Conservation (phyloP, 64 coral and sea anemone species). For the Actinia equina region DNA sequence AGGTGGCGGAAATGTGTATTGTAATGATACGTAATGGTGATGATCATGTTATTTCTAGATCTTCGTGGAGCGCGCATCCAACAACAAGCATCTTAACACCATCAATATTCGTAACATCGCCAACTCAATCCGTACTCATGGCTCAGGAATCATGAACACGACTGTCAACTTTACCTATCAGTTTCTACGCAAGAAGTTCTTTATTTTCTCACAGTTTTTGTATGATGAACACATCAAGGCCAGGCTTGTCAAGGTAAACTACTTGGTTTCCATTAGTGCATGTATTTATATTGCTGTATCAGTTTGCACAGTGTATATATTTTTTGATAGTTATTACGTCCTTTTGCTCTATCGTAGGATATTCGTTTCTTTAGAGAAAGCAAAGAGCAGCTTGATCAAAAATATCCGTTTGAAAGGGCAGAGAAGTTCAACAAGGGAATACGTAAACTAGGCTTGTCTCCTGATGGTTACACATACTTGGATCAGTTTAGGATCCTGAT, state of each 20-base stretch:
- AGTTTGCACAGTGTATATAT: not conserved
- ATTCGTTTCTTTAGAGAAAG: conserved; percentile 92
- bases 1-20: not conserved
- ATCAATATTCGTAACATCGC: conserved; percentile 99
- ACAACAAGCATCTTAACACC: conserved; percentile 98
- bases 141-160: conserved; percentile 98
- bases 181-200: conserved; percentile 98
- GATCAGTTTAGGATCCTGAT: conserved; percentile 94
- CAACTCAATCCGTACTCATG: conserved; percentile 96
- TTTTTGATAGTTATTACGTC: not conserved
- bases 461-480: conserved; percentile 78
- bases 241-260: conserved; percentile 84
- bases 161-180: conserved; percentile 99
- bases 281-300: not conserved
- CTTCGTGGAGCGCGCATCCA: conserved; percentile 89
- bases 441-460: conserved; percentile 92
- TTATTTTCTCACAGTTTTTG: conserved; percentile 98
- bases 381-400: conserved; percentile 77
- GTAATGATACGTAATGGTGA: not conserved
- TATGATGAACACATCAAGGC: conserved; percentile 99
- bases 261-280: too few relatives aligned
- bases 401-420: conserved; percentile 92
- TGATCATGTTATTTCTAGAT: conserved; percentile 53
- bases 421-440: conserved; percentile 99
- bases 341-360: conserved; percentile 44